Conservation (phyloP, 2,888 invertebrate species). For the Apomyelois bistriatella region DNA sequence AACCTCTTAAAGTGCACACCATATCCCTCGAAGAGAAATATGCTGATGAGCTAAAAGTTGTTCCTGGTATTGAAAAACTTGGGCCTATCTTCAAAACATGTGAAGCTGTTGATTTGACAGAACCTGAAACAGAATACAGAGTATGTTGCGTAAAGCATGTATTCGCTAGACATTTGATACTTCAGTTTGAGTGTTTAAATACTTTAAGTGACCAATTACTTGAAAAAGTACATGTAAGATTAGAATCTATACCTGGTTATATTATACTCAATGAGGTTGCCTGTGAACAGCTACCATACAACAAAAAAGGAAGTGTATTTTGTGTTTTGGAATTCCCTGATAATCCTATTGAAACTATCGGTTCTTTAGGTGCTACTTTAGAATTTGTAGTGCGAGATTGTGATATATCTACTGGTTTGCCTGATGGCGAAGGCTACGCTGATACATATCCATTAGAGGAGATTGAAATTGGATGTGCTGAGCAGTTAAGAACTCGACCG, state of each 20-base stretch:
- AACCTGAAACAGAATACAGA: constrained; percentile 97
- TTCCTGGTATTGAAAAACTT: constrained; percentile 89
- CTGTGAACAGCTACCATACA: constrained; percentile 84
- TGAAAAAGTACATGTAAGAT: constrained; percentile 93
- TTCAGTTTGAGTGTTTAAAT: constrained; percentile 98
- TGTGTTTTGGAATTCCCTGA: constrained; percentile 85
- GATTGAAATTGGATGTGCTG: constrained; percentile 61
- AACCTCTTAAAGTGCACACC: constrained; percentile 88
- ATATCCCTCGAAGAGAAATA: constrained; percentile 93
- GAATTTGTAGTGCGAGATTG: constrained; percentile 98
- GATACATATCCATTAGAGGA: constrained; percentile 98
- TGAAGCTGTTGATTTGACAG: constrained; percentile 92
- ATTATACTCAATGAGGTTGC: constrained; percentile 77
- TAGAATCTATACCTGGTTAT: constrained; percentile 91
- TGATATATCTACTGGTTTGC: constrained; percentile 95
- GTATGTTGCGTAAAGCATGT: constrained; percentile 97
- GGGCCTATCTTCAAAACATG: constrained; percentile 94
- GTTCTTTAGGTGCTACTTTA: constrained; percentile 92
- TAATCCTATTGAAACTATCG: constrained; percentile 82
- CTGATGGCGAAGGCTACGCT: constrained; percentile 97
- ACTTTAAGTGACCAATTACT: constrained; percentile 96
- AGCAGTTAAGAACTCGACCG: constrained; percentile 56
- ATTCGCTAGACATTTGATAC: constrained; percentile 90
- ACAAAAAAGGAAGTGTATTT: constrained; percentile 92
- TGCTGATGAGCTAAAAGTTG: constrained; percentile 83